Base-by-base conservation (phyloP, 92 coral and sea anemone genomes). In the Chrysogorgia sp. region DNA sequence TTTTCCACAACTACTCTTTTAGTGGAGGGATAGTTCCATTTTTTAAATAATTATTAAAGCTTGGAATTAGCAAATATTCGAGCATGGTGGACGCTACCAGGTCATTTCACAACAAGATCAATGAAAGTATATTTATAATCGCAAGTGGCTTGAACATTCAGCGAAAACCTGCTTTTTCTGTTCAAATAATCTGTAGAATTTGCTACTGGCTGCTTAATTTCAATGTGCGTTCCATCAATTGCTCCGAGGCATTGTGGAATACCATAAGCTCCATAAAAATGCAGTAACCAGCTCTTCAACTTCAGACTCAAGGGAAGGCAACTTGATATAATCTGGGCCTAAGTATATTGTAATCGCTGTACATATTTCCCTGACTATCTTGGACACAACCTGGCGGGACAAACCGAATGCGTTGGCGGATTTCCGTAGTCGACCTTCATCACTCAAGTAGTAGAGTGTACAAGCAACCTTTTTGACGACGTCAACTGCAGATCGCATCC, bases 351-450 rank as follows among this genome's bases (percentile, higher is more conserved):
- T 87, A 0, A 87, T 83, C 8, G 91, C 91, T 40, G 29, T 71
- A 52, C 79, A 83, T 15, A 87, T 82, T 65, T 78, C 86, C 49
- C 79, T 69, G 47, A 87, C 67, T 15, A 86, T 86, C 48, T 86
- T 86, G 2, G 90, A 87, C 14, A 83, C 87, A 7, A 60, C 84
- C 65, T 83, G 90, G 12, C 84, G 67, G 7, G 87, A 87, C 5
- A 87, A 50, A 19, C 85, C 90, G 71, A 87, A 87, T 9, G 90
- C 85, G 41, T 83, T 87, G 19, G 90, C 85, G 45, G 91, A 83
- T 71, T 87, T 87, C 43, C 87, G 58, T 12, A 77, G 71, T 48
- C 87, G 87, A 17, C 90, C 90, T 72, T 87, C 85, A 26, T 87
- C 85, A 40, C 87, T 87, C 57, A 87, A 50, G 75, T 83, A 83